A percentile compares a stretch with the other conserved stretches of the same genome.
These are phyloP conservation scores for Tetragnatha versicolor DNA, from an alignment of 1,140 invertebrate genomes.

Conservation along the genomic window DNA sequence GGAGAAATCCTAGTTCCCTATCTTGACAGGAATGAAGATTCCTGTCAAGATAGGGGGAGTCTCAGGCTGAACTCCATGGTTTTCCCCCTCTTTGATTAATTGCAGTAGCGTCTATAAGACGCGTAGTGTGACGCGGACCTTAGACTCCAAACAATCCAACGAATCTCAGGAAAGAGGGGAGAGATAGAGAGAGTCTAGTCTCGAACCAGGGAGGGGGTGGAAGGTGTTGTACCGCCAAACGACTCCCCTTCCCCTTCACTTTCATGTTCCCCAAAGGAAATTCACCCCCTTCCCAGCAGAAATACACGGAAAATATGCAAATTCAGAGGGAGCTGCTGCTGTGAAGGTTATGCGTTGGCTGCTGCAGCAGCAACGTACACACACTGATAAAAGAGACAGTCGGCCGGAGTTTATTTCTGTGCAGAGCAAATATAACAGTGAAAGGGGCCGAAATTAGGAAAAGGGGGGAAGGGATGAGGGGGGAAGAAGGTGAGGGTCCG, in stretches of 20 bases:
- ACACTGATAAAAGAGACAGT: conserved; percentile 42
- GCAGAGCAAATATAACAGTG: conserved; percentile 44
- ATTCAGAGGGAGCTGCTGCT: conserved; percentile 20
- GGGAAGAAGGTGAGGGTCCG: not conserved
- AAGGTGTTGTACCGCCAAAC: conserved; percentile 50
- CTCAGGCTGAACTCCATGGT: no score
- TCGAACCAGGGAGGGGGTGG: not conserved
- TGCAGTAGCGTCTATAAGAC: no score
- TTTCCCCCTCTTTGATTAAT: no score
- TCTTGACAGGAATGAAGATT: no score
- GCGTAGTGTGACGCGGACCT: no score
- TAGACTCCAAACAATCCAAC: conserved; percentile 35
- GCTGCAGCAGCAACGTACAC: conserved; percentile 14
- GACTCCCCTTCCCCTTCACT: conserved; percentile 8
- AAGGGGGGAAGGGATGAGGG: conserved; percentile 13
- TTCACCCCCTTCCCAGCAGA: conserved; percentile 29
- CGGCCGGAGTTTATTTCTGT: conserved; percentile 43
- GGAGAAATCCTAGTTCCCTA: no score
- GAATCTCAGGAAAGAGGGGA: conserved; percentile 14
- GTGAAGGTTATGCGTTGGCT: conserved; percentile 25
- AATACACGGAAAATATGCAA: conserved; percentile 53
- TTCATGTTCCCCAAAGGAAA: conserved; percentile 53
- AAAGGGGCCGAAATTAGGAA: conserved; percentile 50
- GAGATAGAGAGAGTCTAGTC: no score
- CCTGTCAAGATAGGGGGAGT: no score